These are phyloP conservation scores for Tachina grossa DNA, from an alignment of 2,888 invertebrate species.

Conservation along the genomic window DNA sequence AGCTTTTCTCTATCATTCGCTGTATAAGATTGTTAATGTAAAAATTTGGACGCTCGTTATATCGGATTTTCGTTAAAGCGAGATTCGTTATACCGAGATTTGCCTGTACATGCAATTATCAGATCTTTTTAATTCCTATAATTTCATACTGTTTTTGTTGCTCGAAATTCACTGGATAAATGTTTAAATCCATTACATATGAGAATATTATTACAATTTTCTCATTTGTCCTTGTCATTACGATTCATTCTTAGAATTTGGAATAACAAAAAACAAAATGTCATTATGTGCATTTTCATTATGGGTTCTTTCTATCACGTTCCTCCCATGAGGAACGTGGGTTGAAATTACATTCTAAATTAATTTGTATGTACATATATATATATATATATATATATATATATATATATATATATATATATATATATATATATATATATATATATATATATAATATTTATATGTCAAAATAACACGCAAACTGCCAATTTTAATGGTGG, in stretches of 20 bases:
- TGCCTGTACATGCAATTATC: no score
- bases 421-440: no score
- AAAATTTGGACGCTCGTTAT: no score
- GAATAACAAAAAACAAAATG: not conserved
- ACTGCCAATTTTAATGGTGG: conserved; percentile 36
- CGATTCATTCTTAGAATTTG: not conserved
- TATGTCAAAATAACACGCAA: conserved; percentile 54
- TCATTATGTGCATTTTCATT: not conserved
- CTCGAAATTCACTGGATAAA: not conserved
- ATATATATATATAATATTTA: no score
- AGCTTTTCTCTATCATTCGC: no score
- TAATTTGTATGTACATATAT: not conserved
- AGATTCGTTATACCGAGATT: no score
- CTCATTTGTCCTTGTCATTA: not conserved
- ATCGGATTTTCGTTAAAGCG: no score
- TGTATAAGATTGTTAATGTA: no score
- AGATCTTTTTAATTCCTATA: no score
- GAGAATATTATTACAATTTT: not conserved
- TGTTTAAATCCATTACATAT: not conserved
- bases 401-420: no score
- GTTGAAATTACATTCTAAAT: conserved; percentile 17
- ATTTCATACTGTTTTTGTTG: no score
- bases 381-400: not conserved
- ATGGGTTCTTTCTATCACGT: not conserved
- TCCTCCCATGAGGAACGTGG: not conserved